Base-by-base conservation (phyloP, 2,113 vertebrate species). In the Eolophus roseicapilla region DNA sequence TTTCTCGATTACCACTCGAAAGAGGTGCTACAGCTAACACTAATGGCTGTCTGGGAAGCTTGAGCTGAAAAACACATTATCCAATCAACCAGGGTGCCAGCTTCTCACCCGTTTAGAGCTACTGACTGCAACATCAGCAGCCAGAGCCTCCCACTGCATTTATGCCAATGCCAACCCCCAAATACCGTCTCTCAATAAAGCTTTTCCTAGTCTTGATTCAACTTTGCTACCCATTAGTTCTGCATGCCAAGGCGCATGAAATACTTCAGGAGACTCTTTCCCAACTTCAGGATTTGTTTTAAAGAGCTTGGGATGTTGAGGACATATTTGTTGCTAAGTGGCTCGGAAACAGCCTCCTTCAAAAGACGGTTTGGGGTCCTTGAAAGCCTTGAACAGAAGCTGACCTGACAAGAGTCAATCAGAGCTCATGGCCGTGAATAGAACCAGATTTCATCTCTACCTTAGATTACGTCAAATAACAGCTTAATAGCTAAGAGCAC, bases 1-100 rank as follows among this genome's bases (percentile, higher is more conserved):
- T 53, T 92, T 64, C 93, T 46, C 92, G 81, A 41, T 91, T 92
- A 85, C 74, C 90, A 91, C 83, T 82, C 75, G 47, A 90, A 93
- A 91, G 93, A 91, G 76, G 64, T 50, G 65, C 74, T 71, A 44
- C 64, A 83, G 69, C 76, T 95, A 25, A 7, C 62, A 9, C 77
- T 80, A 31, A 62, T n/a, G 77, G 70, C 65, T 90, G 91, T 27
- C 93, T 94, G 74, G 46, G 78, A 67, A 77, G 80, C 82, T 83
- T 13, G 8, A 57, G 10, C 20, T 19, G 59, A 23, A 63, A 76
- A 77, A 17, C 59, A 17, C 3, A 76, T 74, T 86, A 87, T 23
- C 86, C 83, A 47, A 18, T 17, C 68, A 70, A 16, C 17, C 4
- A 43, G 1, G 55, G 39, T 63, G 76, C 76, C 68, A 70, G 57